Evolutionary conservation across 92 coral and sea anemone species (phyloP).

Genomic region (Hydrozoanthus gracilis): DNA sequence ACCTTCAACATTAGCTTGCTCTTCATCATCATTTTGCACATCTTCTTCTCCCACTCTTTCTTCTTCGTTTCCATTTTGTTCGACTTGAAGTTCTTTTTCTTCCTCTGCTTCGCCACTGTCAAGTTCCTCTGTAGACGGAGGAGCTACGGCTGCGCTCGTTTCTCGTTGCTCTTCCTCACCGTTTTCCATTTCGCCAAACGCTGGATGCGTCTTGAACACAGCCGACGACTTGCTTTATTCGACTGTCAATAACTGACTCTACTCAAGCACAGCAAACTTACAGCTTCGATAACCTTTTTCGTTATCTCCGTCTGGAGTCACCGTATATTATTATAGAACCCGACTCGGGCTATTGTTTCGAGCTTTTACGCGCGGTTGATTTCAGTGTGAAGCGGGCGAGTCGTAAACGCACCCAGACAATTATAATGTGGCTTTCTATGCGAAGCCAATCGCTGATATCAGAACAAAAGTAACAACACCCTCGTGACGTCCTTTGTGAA

Average conservation of each 20-base stretch:
- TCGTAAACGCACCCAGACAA: background rate
- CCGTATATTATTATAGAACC: constrained; percentile 2
- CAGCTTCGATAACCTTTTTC: constrained; percentile 4
- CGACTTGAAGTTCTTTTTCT: too few species aligned
- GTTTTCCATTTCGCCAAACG: constrained; percentile 34
- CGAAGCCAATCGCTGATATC: constrained; percentile 20
- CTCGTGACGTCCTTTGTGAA: constrained; percentile 21
- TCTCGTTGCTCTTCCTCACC: constrained; percentile 11
- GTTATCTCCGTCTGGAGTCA: background rate
- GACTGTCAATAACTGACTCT: background rate
- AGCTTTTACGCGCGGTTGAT: constrained; percentile 7
- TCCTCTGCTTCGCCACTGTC: too few species aligned
- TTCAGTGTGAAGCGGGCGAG: background rate
- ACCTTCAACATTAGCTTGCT: too few species aligned
- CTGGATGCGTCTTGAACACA: background rate
- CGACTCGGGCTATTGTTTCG: constrained; percentile 35
- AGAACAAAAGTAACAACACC: constrained; percentile 1
- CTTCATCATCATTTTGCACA: too few species aligned
- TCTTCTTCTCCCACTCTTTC: too few species aligned
- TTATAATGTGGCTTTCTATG: background rate
- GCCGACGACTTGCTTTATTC: background rate
- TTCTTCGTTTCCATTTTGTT: too few species aligned
- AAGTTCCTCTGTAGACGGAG: too few species aligned
- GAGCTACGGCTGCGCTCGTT: too few species aligned
- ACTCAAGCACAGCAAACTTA: constrained; percentile 34